Conservation (phyloP, 2,888 invertebrate genomes). For the Hydriomena furcata region DNA sequence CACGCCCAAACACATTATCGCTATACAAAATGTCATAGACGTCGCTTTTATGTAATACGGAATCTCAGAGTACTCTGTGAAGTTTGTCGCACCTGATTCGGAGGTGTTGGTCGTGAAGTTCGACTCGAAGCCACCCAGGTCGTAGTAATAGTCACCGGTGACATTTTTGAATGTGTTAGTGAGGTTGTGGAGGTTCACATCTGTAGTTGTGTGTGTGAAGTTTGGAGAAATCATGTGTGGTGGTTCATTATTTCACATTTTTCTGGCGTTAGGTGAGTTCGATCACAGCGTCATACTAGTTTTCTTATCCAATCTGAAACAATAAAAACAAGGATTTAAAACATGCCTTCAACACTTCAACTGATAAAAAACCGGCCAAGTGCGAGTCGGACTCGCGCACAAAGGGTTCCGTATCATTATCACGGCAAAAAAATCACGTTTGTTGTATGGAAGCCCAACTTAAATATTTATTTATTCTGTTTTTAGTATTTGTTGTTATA, state of each 20-base stretch:
- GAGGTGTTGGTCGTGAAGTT: slow-evolving; percentile 34
- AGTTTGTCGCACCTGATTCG: slow-evolving; percentile 51
- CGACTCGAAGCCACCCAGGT: slow-evolving; percentile 34
- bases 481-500: no score
- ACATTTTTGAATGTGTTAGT: slow-evolving; percentile 34
- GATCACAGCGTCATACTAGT: slow-evolving; percentile 35
- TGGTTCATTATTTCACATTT: slow-evolving; percentile 65
- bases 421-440: no score
- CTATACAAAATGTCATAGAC: slow-evolving; percentile 94
- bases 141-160: slow-evolving; percentile 42
- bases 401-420: no score
- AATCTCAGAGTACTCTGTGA: slow-evolving; percentile 83
- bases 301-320: slow-evolving; percentile 45
- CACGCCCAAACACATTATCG: slow-evolving; percentile 94
- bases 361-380: no score
- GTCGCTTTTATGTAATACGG: slow-evolving; percentile 94
- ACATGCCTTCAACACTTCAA: no score
- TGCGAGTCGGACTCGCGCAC: no score
- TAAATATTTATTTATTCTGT: no score
- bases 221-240: slow-evolving; percentile 78
- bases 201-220: slow-evolving; percentile 59
- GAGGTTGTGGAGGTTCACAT: slow-evolving; percentile 51
- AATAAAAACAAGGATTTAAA: slow-evolving; percentile 28
- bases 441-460: no score
- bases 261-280: slow-evolving; percentile 33